Evolutionary conservation across 1,140 invertebrate genomes (phyloP), one percentile per base, ranked within the genome.

Genomic region (Caenorhabditis brenneri): DNA sequence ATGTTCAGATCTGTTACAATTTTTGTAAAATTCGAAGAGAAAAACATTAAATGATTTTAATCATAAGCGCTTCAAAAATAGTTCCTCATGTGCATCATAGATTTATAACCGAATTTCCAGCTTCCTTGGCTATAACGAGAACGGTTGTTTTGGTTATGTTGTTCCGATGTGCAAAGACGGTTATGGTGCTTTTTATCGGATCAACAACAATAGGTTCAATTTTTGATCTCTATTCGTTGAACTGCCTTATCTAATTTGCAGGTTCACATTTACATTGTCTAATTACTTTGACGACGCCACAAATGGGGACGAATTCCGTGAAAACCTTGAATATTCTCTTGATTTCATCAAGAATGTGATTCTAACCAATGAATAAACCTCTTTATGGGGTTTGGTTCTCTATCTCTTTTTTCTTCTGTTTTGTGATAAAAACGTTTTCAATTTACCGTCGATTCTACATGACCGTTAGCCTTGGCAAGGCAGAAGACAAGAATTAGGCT

Each of bases 61-160:
- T n/a, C n/a, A n/a, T n/a, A n/a, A n/a, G n/a, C n/a, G n/a, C n/a
- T n/a, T n/a, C n/a, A n/a, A n/a, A n/a, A n/a, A n/a, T n/a, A n/a
- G n/a, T n/a, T n/a, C n/a, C n/a, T n/a, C n/a, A n/a, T n/a, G n/a
- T n/a, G n/a, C n/a, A n/a, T n/a, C n/a, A n/a, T n/a, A n/a, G n/a
- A n/a, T n/a, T n/a, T n/a, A n/a, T n/a, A n/a, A n/a, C n/a, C n/a
- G n/a, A n/a, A n/a, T n/a, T 49, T 82, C 4, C 39, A 82, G 81
- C 49, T 82, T 82, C 29, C 58, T 82, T 31, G 81, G 81, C 3
- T 82, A 82, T 36, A 42, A 48, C 31, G 55, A 42, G 19, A 49
- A 82, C 16, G 81, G 81, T 4, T 65, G 36, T 29, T 82, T 69
- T 29, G 81, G 81, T 1, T 82, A 82, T 22, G 81, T 82, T n/a